Percentiles rank a stretch among this genome's conserved stretches.
Evolutionary conservation across 2,797 vertebrate genomes (phyloP).

Genomic region (Arnoldichthys spilopterus): DNA sequence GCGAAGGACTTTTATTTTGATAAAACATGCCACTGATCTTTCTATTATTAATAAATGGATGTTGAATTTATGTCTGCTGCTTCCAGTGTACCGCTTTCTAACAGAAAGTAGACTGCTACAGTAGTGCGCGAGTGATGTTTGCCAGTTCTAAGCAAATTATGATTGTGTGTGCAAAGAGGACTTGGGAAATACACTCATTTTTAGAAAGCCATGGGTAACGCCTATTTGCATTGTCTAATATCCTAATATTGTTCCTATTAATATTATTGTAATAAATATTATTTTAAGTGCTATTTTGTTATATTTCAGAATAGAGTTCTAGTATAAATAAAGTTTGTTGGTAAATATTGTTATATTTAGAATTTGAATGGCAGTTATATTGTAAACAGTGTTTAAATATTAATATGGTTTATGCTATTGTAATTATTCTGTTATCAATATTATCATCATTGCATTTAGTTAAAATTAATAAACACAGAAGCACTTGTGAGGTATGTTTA

Average conservation of each 20-base stretch:
- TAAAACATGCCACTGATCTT: constrained; percentile 81
- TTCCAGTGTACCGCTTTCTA: constrained; percentile 80
- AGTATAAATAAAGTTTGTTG: constrained; percentile 91
- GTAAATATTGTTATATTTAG: constrained; percentile 99
- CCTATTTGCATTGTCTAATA: constrained; percentile 81
- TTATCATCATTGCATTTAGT: constrained; percentile 91
- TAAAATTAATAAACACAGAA: constrained; percentile 87
- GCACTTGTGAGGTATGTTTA: constrained; percentile 89
- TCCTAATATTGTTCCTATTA: constrained; percentile 77
- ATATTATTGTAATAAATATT: constrained; percentile 79
- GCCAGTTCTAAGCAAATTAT: constrained; percentile 67
- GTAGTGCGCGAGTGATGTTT: constrained; percentile 71
- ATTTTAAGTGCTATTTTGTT: constrained; percentile 99
- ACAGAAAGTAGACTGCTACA: constrained; percentile 75
- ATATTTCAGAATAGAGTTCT: constrained; percentile 99
- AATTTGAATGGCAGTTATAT: constrained; percentile 91
- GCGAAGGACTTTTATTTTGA: constrained; percentile 61
- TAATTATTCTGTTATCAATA: constrained; percentile 89
- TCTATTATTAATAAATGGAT: constrained; percentile 66
- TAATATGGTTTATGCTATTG: constrained; percentile 93
- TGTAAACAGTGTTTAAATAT: constrained; percentile 94
- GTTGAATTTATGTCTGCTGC: constrained; percentile 75
- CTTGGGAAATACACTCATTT: constrained; percentile 69
- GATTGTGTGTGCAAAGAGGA: constrained; percentile 71
- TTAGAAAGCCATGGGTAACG: constrained; percentile 76